Conservation (phyloP, 2,797 vertebrate species). For the Simalia tracyae region DNA sequence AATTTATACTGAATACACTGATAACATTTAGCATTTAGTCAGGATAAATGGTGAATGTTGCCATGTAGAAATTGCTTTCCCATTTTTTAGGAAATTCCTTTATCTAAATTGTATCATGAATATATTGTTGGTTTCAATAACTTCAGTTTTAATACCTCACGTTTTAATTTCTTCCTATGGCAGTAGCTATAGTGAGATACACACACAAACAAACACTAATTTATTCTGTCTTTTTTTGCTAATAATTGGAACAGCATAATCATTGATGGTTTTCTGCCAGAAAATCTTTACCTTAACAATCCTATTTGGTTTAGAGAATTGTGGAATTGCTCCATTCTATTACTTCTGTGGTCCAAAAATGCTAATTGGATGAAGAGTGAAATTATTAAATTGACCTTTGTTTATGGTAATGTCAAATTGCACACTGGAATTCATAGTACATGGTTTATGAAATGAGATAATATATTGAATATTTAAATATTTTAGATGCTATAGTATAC, state of each 20-base stretch:
- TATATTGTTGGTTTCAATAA: neutral
- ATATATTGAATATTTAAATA: neutral
- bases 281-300: neutral
- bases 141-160: neutral
- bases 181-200: neutral
- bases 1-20: neutral
- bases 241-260: neutral
- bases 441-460: neutral
- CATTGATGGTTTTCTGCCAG: neutral
- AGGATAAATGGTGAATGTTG: neutral
- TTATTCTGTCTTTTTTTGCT: neutral
- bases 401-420: neutral
- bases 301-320: neutral
- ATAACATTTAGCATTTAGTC: neutral
- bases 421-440: neutral
- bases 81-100: neutral
- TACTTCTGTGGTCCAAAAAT: neutral
- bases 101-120: neutral
- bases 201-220: neutral
- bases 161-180: neutral
- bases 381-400: neutral
- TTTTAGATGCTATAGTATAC: neutral
- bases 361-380: neutral
- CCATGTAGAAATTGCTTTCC: neutral
- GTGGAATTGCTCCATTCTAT: neutral